These are phyloP conservation scores for Malacoctenus gilli DNA, from an alignment of 2,797 vertebrate species.

Conservation along the genomic window DNA sequence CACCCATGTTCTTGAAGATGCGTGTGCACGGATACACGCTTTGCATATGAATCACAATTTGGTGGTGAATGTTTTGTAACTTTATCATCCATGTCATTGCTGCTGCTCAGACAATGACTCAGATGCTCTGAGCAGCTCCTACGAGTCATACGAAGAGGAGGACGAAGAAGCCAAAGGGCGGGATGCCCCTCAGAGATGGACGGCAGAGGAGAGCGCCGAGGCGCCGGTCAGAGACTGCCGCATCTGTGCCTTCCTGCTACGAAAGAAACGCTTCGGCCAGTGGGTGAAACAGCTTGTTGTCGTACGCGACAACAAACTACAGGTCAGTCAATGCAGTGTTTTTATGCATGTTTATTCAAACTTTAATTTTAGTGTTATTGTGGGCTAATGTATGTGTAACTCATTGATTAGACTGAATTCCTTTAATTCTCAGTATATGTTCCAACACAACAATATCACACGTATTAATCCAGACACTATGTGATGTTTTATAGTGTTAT, in stretches of 20 bases:
- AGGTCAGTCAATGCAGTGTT: slow-evolving; percentile 78
- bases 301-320: slow-evolving; percentile 90
- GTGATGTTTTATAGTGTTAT: slow-evolving; percentile 85
- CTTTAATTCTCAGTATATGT: too few species aligned
- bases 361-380: too few species aligned
- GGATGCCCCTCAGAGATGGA: slow-evolving; percentile 87
- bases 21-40: neutral
- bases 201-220: slow-evolving; percentile 86
- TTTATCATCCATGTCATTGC: slow-evolving; percentile 2
- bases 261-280: slow-evolving; percentile 97
- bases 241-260: slow-evolving; percentile 93
- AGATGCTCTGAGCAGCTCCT: slow-evolving; percentile 96
- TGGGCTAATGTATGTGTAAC: too few species aligned
- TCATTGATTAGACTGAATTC: too few species aligned
- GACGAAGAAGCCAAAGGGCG: slow-evolving; percentile 92
- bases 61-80: slow-evolving; percentile 6
- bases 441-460: too few species aligned
- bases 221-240: slow-evolving; percentile 91
- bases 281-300: slow-evolving; percentile 97
- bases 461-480: neutral
- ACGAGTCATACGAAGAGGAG: slow-evolving; percentile 97
- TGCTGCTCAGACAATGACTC: slow-evolving; percentile 91
- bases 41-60: neutral
- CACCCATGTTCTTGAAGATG: neutral
- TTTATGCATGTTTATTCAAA: slow-evolving; percentile 1